Percentiles rank a stretch among this genome's conserved stretches.
Conservation (phyloP, 2,797 vertebrate genomes). For the Eptatretus atami region DNA sequence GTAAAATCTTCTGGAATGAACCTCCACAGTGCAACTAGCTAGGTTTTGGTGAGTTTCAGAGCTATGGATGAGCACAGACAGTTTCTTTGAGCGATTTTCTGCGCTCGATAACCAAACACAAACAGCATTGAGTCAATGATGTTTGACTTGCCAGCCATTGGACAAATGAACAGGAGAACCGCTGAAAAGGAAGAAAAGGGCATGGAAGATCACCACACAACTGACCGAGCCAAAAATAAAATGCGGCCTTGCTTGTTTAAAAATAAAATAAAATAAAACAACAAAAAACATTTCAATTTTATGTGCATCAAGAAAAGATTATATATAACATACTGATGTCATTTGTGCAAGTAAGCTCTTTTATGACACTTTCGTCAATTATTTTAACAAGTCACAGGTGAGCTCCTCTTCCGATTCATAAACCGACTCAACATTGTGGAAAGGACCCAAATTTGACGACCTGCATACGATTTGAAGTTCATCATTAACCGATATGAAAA, state of each 20-base stretch:
- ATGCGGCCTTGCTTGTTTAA: not conserved
- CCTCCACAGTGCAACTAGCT: conserved; percentile 67
- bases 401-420: conserved; percentile 9
- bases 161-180: conserved; percentile 89
- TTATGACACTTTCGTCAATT: conserved; percentile 2
- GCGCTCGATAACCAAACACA: conserved; percentile 91
- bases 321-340: conserved; percentile 4
- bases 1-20: conserved; percentile 92
- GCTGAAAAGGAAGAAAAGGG: conserved; percentile 19
- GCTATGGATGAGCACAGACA: conserved; percentile 78
- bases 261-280: conserved; percentile 9
- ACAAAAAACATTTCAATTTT: conserved; percentile 6
- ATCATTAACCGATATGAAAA: conserved; percentile 85
- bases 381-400: conserved; percentile 6
- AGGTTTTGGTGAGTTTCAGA: conserved; percentile 56
- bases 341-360: not conserved
- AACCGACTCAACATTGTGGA: conserved; percentile 64
- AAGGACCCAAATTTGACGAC: conserved; percentile 70
- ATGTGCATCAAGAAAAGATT: not conserved
- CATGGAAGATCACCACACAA: not conserved
- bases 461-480: conserved; percentile 94
- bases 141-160: conserved; percentile 88
- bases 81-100: conserved; percentile 96
- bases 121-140: conserved; percentile 98
- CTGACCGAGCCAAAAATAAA: no score